phyloP scores from a whole-genome alignment of 2,113 vertebrate species.

The Cyanistes caeruleus region DNA sequence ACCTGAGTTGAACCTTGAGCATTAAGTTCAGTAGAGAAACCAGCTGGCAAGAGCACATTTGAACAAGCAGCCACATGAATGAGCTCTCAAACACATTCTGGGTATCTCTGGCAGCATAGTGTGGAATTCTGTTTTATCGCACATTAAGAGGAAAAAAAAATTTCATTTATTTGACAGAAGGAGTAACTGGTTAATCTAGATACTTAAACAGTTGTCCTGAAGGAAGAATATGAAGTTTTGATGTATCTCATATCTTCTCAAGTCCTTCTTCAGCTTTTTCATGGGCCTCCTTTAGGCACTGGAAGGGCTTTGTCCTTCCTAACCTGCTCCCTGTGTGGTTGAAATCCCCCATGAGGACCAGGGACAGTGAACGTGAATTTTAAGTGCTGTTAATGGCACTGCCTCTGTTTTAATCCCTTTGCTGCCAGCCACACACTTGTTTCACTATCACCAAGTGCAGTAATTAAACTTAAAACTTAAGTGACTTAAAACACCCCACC shows the following conservation, averaged over 20 bases:
- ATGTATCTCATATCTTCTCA: neutral
- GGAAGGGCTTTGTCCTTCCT: neutral
- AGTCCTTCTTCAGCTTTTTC: neutral
- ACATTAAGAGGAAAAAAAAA: neutral
- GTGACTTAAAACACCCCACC: neutral
- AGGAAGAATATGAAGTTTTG: neutral
- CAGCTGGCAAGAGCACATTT: neutral
- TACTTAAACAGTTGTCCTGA: neutral
- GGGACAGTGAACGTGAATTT: fast-evolving
- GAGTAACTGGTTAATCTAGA: neutral
- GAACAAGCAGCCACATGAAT: neutral
- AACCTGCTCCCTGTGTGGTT: neutral
- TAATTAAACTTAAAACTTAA: neutral
- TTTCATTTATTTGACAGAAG: neutral
- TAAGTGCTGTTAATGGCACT: neutral
- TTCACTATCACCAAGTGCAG: neutral
- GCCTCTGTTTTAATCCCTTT: neutral
- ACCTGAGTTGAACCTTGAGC: neutral
- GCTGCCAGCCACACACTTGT: neutral
- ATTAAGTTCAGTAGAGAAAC: neutral
- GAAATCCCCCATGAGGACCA: neutral
- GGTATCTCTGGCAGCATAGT: neutral
- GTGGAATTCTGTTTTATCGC: neutral
- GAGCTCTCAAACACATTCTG: neutral
- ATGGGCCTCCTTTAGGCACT: neutral